Conservation (phyloP, 2,113 vertebrate genomes). For the Corapipo altera region DNA sequence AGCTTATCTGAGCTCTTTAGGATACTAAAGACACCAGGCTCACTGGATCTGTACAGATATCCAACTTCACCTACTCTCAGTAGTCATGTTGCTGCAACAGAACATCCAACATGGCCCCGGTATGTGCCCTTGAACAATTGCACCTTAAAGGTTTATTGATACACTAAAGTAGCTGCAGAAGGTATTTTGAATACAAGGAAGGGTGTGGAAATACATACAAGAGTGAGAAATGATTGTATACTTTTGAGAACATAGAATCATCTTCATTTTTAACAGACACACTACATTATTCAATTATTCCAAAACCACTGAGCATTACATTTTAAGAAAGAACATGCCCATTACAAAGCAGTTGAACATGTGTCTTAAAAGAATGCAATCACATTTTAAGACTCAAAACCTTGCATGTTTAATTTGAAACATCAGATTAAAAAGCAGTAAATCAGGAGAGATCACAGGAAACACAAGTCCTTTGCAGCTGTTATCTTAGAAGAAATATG, state of each 20-base stretch:
- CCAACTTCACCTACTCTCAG: background rate
- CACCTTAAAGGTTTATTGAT: background rate
- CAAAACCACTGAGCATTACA: background rate
- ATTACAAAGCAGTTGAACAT: constrained; percentile 4
- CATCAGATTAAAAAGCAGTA: constrained; percentile 47
- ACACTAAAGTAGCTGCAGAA: background rate
- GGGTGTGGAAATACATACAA: background rate
- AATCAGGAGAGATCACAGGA: constrained; percentile 27
- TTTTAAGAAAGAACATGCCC: background rate
- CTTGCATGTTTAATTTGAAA: constrained; percentile 43
- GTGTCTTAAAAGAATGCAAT: background rate
- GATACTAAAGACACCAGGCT: background rate
- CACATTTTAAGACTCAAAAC: constrained; percentile 7
- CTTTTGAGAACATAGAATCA: background rate
- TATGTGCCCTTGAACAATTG: background rate
- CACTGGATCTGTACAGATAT: background rate
- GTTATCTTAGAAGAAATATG: constrained; percentile 9
- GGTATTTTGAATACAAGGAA: background rate
- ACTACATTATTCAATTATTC: background rate
- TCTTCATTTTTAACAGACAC: constrained; percentile 5
- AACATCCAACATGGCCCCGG: background rate
- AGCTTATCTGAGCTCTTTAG: background rate
- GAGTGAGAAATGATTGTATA: background rate
- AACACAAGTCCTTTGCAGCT: constrained; percentile 2
- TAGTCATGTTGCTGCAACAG: background rate